Conservation (phyloP, 2,113 vertebrate genomes). For the Chunga burmeisteri region DNA sequence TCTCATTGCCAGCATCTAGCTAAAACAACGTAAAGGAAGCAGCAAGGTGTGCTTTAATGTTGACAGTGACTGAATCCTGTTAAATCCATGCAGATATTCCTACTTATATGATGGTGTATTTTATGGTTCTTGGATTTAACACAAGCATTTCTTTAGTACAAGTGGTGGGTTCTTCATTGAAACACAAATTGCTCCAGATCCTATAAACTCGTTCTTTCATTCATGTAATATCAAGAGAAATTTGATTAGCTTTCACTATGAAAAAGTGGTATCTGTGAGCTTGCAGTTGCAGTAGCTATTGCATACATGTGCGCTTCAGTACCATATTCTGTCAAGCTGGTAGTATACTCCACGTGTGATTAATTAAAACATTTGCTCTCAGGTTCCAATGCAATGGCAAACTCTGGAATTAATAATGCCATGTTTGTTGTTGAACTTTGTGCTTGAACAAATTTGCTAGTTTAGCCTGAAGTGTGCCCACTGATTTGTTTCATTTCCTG, state of each 20-base stretch:
- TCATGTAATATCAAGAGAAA: rapidly evolving
- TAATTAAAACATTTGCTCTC: background rate
- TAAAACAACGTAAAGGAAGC: background rate
- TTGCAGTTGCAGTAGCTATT: background rate
- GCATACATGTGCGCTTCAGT: background rate
- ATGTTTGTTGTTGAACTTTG: background rate
- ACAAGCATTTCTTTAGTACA: background rate
- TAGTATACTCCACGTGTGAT: rapidly evolving
- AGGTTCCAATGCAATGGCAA: background rate
- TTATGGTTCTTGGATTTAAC: background rate
- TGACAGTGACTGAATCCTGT: background rate
- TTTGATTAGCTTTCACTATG: background rate
- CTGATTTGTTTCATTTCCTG: background rate
- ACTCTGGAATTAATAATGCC: background rate
- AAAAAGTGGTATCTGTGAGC: background rate
- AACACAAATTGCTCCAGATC: background rate
- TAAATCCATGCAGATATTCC: background rate
- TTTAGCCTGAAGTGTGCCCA: background rate
- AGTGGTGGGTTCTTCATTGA: background rate
- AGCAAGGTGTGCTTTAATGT: background rate
- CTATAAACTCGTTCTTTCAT: background rate
- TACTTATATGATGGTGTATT: rapidly evolving
- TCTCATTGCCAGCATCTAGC: background rate
- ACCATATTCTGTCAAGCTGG: rapidly evolving
- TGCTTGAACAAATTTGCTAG: background rate